phyloP scores from a whole-genome alignment of 2,797 vertebrate species.

The Rhynchotus rufescens region DNA sequence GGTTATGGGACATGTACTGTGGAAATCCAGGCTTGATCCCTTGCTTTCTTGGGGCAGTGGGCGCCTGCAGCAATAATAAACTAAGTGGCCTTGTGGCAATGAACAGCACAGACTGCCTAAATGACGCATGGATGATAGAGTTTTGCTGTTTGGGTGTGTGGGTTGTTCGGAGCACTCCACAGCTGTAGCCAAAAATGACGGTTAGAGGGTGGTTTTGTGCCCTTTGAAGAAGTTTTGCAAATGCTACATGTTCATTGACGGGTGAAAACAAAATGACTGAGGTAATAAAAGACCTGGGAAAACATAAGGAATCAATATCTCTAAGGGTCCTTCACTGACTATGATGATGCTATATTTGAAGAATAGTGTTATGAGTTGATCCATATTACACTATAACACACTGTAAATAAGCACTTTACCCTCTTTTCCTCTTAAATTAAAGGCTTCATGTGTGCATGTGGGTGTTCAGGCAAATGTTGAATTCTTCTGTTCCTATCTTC shows the following conservation, averaged over 20 bases:
- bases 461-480: no score
- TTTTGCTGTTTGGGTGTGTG: neutral
- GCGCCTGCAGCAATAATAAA: neutral
- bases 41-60: neutral
- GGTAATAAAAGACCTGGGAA: neutral
- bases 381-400: neutral
- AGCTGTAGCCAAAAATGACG: neutral
- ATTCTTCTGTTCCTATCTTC: neutral
- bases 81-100: accelerated
- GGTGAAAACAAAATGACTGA: neutral
- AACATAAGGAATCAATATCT: neutral
- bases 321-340: neutral
- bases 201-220: neutral
- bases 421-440: accelerated
- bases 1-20: accelerated
- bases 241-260: neutral
- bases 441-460: neutral
- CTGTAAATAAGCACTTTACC: neutral
- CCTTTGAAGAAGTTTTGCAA: neutral
- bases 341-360: neutral
- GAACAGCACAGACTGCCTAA: neutral
- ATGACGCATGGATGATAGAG: neutral
- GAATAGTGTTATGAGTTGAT: neutral
- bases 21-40: neutral
- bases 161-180: neutral